These are phyloP conservation scores for Melinaea menophilus DNA, from an alignment of 2,888 invertebrate species.

Conservation along the genomic window DNA sequence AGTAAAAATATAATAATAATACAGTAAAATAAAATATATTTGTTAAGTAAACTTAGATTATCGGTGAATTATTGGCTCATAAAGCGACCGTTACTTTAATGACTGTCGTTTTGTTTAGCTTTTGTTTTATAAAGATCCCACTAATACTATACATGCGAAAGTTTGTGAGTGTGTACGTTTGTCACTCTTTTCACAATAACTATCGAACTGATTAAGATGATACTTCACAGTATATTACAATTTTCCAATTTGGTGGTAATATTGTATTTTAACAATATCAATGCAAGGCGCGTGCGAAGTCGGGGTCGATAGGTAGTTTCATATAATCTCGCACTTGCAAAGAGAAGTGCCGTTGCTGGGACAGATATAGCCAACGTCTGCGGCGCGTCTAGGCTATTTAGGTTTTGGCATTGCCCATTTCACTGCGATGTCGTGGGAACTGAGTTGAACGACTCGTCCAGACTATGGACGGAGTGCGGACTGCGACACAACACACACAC, in stretches of 20 bases:
- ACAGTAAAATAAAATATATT: too few species aligned
- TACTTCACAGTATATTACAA: too few species aligned
- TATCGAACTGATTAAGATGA: too few species aligned
- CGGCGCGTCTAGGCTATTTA: conserved; percentile 75
- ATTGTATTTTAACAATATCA: too few species aligned
- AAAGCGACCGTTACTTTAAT: conserved; percentile 5
- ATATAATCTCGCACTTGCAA: conserved; percentile 29
- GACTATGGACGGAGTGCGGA: conserved; percentile 53
- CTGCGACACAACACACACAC: conserved; percentile 26
- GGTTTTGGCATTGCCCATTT: conserved; percentile 73
- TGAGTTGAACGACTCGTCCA: conserved; percentile 75
- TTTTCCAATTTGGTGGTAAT: too few species aligned
- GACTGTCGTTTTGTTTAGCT: conserved; percentile 3
- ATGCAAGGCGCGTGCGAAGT: too few species aligned
- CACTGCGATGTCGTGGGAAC: conserved; percentile 71
- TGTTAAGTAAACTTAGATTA: neutral
- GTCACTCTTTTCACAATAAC: too few species aligned
- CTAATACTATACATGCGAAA: too few species aligned
- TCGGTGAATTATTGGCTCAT: conserved; percentile 8
- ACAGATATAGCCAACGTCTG: conserved; percentile 73
- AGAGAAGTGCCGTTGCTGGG: conserved; percentile 48
- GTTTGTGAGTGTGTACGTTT: too few species aligned
- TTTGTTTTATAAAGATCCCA: neutral
- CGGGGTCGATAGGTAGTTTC: neutral
- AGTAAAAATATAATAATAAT: too few species aligned